Conservation (phyloP, 2,797 vertebrate species). For the Emys orbicularis region DNA sequence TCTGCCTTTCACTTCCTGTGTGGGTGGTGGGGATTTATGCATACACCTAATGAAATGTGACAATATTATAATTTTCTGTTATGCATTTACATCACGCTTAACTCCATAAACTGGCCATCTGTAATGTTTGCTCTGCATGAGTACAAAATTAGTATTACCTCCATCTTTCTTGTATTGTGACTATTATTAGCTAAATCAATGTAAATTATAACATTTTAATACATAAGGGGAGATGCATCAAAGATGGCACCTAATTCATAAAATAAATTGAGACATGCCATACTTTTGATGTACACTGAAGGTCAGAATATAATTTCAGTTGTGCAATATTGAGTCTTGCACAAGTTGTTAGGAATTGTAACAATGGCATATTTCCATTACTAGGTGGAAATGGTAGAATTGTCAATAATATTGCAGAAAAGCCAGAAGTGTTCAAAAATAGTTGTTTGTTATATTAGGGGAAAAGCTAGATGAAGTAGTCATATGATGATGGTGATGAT, state of each 20-base stretch:
- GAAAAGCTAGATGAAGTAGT: neutral
- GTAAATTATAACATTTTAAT: neutral
- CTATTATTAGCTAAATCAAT: neutral
- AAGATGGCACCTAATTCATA: neutral
- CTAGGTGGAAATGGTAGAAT: neutral
- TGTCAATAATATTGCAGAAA: neutral
- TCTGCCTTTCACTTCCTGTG: neutral
- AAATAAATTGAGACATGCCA: fast-evolving
- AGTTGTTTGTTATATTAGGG: neutral
- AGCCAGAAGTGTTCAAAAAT: neutral
- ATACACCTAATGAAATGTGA: neutral
- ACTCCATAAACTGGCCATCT: neutral
- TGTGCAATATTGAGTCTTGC: neutral
- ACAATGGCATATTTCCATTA: neutral
- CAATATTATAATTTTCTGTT: neutral
- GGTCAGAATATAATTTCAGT: neutral
- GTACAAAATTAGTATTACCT: neutral
- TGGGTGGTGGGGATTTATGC: neutral
- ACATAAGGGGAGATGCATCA: neutral
- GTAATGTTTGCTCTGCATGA: neutral
- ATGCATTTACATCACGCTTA: fast-evolving
- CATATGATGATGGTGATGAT: neutral
- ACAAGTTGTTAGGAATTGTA: neutral
- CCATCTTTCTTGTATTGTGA: neutral
- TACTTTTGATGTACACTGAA: fast-evolving